phyloP scores from a whole-genome alignment of 2,797 vertebrate genomes.

The Neosalanx taihuensis region DNA sequence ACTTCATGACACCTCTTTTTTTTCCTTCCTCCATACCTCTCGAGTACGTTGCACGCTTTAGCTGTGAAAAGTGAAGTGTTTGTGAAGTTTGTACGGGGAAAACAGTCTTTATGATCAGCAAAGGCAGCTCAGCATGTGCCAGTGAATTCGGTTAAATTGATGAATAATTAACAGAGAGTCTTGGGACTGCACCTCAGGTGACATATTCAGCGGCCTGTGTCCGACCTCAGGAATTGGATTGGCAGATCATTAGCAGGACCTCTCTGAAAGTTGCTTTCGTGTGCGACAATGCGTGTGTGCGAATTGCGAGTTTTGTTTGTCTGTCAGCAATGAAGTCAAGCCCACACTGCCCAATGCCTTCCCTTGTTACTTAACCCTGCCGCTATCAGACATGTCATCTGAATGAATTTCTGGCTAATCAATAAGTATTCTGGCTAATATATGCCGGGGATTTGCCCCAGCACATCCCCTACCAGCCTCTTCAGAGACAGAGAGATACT shows the following conservation, averaged over 20 bases:
- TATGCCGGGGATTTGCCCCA: constrained; percentile 19
- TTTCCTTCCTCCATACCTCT: too few relatives aligned
- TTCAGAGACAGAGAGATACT: constrained; percentile 5
- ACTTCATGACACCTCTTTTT: too few relatives aligned
- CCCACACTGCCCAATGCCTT: constrained; percentile 8
- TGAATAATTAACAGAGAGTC: constrained; percentile 46
- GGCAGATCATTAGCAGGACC: constrained; percentile 49
- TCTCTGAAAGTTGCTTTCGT: constrained; percentile 26
- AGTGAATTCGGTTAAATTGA: constrained; percentile 16
- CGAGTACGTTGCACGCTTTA: neutral
- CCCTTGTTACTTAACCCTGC: constrained; percentile 21
- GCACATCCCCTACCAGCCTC: constrained; percentile 13
- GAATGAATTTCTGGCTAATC: constrained; percentile 45
- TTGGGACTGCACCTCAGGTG: constrained; percentile 21
- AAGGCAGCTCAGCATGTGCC: too few relatives aligned
- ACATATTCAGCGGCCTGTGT: constrained; percentile 39
- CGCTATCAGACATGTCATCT: constrained; percentile 42
- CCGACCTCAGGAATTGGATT: constrained; percentile 39
- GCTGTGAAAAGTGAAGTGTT: neutral
- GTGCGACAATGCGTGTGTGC: neutral
- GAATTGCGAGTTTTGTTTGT: constrained; percentile 10
- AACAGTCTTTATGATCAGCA: too few relatives aligned
- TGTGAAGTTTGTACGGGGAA: constrained; percentile 9
- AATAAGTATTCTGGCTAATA: constrained; percentile 41
- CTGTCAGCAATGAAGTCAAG: constrained; percentile 5